phyloP scores from a whole-genome alignment of 37 sponge, comb jelly and placozoan species.

The Chondrilla cf. caribensis region DNA sequence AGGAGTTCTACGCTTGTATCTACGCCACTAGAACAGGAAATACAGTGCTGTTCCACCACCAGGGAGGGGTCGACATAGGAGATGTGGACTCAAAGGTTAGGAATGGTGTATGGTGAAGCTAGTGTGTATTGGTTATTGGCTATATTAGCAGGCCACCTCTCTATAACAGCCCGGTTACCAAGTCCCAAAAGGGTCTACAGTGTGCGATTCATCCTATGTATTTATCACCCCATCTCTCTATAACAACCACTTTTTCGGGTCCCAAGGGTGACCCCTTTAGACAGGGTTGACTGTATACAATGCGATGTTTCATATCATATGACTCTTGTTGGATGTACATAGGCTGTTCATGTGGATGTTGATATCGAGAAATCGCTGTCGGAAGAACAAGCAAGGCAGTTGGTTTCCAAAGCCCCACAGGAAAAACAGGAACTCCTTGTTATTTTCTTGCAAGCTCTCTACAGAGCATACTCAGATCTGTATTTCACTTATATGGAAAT shows the following conservation, averaged over 20 bases:
- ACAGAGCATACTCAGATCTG: constrained; percentile 80
- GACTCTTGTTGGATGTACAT: no score
- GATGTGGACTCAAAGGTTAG: constrained; percentile 87
- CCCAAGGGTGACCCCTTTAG: no score
- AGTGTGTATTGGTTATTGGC: not conserved
- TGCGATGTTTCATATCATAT: no score
- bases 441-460: constrained; percentile 72
- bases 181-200: no score
- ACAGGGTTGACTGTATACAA: no score
- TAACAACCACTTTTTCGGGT: no score
- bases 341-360: constrained; percentile 60
- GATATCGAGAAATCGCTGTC: constrained; percentile 38
- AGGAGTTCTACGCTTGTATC: constrained; percentile 81
- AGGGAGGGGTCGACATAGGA: constrained; percentile 95
- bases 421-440: constrained; percentile 63
- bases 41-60: constrained; percentile 80
- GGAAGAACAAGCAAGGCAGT: constrained; percentile 45
- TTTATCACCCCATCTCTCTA: no score
- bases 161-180: no score
- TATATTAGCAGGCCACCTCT: no score
- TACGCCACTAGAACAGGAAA: constrained; percentile 76
- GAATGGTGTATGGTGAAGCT: no score
- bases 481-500: constrained; percentile 96
- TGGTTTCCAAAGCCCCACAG: constrained; percentile 28
- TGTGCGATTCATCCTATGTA: not conserved